Evolutionary conservation across 2,797 vertebrate species (phyloP).

Genomic region (Ceyx erithaca): DNA sequence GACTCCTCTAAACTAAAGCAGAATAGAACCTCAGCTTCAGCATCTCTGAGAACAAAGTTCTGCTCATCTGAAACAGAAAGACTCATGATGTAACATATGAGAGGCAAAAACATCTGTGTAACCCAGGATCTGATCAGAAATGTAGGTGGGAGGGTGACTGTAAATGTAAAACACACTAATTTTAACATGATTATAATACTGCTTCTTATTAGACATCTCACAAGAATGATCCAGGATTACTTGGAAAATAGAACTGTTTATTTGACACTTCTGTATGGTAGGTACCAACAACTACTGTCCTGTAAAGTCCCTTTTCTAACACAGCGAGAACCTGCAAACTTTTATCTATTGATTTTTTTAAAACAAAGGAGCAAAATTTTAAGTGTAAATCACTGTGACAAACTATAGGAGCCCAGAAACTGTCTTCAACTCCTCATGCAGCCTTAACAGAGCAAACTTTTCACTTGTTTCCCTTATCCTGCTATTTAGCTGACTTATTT

Average conservation of each 20-base stretch:
- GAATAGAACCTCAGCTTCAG: conserved; percentile 96
- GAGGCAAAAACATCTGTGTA: not conserved
- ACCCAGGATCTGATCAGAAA: not conserved
- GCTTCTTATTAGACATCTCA: not conserved
- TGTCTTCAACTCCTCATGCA: not conserved
- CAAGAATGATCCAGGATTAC: not conserved
- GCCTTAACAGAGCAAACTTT: not conserved
- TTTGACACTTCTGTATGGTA: not conserved
- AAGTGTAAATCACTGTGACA: not conserved
- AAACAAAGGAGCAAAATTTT: not conserved
- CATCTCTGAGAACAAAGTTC: conserved; percentile 89
- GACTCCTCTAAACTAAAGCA: conserved; percentile 95
- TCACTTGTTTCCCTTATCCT: not conserved
- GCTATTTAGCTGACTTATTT: not conserved
- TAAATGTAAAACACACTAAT: not conserved
- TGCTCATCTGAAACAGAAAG: conserved; percentile 87
- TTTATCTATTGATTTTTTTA: not conserved
- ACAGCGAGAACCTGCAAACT: not conserved
- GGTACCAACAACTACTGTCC: not conserved
- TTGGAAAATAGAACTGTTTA: not conserved
- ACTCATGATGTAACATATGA: not conserved
- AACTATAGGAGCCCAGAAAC: not conserved
- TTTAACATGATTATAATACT: not conserved
- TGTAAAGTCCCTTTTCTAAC: not conserved
- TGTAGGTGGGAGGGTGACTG: not conserved